phyloP scores from a whole-genome alignment of 2,888 invertebrate species.

The Thereva unica region DNA sequence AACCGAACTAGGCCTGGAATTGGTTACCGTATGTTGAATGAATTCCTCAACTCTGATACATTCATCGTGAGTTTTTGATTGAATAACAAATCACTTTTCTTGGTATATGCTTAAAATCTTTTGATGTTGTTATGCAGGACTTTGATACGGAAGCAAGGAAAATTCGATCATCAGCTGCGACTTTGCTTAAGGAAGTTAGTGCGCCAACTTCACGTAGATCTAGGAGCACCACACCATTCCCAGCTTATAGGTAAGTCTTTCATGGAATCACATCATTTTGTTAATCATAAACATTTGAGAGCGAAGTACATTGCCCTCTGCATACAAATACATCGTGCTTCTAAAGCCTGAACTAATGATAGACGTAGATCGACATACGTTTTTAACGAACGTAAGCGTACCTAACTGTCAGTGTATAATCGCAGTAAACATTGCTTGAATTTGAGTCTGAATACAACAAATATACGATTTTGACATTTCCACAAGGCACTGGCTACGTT shows the following conservation, averaged over 20 bases:
- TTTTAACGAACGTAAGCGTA: too few relatives aligned
- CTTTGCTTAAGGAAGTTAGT: slow-evolving; percentile 74
- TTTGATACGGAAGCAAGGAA: slow-evolving; percentile 83
- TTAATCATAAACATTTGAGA: too few relatives aligned
- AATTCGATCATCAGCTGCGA: slow-evolving; percentile 77
- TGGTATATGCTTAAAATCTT: too few relatives aligned
- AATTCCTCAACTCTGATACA: slow-evolving; percentile 77
- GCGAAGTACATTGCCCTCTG: too few relatives aligned
- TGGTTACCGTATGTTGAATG: slow-evolving; percentile 70
- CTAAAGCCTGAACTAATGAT: too few relatives aligned
- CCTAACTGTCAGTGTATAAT: too few relatives aligned
- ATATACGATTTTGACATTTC: too few relatives aligned
- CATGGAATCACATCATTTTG: neutral
- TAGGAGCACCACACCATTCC: slow-evolving; percentile 60
- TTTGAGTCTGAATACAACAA: too few relatives aligned
- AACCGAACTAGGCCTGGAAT: slow-evolving; percentile 66
- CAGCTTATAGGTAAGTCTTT: slow-evolving; percentile 37
- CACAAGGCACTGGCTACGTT: too few relatives aligned
- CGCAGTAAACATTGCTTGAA: too few relatives aligned
- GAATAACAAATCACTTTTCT: neutral
- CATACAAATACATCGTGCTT: too few relatives aligned
- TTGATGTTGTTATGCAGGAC: slow-evolving; percentile 61
- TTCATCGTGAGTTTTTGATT: slow-evolving; percentile 66
- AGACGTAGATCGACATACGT: too few relatives aligned
- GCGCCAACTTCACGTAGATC: slow-evolving; percentile 76